phyloP scores from a whole-genome alignment of 2,797 vertebrate genomes.

The Salarias fasciatus region DNA sequence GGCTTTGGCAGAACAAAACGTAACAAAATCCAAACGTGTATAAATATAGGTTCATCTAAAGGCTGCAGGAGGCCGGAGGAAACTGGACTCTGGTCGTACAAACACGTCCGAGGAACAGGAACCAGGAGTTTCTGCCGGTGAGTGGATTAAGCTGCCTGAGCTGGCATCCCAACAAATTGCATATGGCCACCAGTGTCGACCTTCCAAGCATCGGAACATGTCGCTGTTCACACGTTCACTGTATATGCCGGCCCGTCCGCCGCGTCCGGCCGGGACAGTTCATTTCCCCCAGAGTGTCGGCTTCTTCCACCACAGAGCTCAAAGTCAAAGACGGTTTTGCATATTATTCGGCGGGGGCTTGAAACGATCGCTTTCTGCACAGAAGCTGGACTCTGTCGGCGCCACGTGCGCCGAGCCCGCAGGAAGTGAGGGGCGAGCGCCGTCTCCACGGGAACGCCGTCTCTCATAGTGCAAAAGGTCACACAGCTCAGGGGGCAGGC shows the following conservation, averaged over 20 bases:
- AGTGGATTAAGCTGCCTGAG: constrained; percentile 22
- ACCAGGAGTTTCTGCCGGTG: constrained; percentile 1
- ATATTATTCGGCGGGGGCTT: constrained; percentile 51
- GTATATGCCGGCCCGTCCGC: too few relatives aligned
- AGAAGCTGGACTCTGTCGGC: too few relatives aligned
- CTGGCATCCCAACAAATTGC: constrained; percentile 43
- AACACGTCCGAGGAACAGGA: constrained; percentile 33
- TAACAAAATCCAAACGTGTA: constrained; percentile 82
- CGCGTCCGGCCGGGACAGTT: background rate
- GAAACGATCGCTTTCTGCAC: constrained; percentile 7
- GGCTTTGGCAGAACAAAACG: constrained; percentile 80
- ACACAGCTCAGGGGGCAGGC: constrained; percentile 18
- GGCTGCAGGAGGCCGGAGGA: constrained; percentile 29
- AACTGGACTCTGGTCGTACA: constrained; percentile 32
- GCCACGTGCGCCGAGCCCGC: constrained; percentile 30
- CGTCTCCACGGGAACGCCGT: background rate
- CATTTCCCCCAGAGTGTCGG: background rate
- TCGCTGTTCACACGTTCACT: constrained; percentile 9
- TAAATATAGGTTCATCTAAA: constrained; percentile 81
- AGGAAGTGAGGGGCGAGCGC: too few relatives aligned
- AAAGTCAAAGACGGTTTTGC: constrained; percentile 53
- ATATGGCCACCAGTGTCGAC: constrained; percentile 51
- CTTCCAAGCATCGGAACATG: constrained; percentile 13
- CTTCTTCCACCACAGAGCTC: constrained; percentile 11
- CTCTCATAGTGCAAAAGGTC: constrained; percentile 57